Evolutionary conservation across 2,797 vertebrate genomes (phyloP), one percentile per base, ranked within the genome.

Genomic region (Crenuchus spilurus): DNA sequence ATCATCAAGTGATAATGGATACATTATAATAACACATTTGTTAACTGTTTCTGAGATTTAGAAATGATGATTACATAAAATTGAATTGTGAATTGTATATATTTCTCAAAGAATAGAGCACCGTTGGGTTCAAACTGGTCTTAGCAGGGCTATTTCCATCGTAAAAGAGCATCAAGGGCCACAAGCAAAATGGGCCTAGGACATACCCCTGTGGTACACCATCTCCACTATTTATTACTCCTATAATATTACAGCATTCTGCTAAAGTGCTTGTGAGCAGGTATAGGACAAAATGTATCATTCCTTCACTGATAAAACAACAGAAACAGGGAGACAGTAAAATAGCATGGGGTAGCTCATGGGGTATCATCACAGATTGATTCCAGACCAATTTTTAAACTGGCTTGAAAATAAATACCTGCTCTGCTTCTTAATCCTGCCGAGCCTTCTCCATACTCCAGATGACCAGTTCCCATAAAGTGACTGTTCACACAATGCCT

Each of bases 241-340:
- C 84, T 84, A 82, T 91, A 87, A 87, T 82, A 83, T 90, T 87
- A 84, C 86, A 78, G 81, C 1, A 81, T 83, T 89, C 88, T 88
- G 89, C 85, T 88, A 87, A 89, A 91, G 87, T 89, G 81, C 86
- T 88, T 86, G 88, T 77, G 85, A 88, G 87, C 88, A 92, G 90
- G 87, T 92, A 77, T 51, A 65, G 75, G 48, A 46, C 77, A 85
- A 84, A 85, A 84, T 74, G 78, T 87, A 79, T 78, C 81, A 84
- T 86, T 80, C 79, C 80, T 84, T 82, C 79, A 84, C 87, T 82
- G 86, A 89, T 89, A 87, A 83, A 73, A 83, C 82, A 80, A 83
- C 76, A 87, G 84, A 88, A 89, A 84, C 75, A 71, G 76, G 41
- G 28, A 67, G 77, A 82, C 87, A 84, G 87, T 89, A 88, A 90